phyloP scores from a whole-genome alignment of 2,113 vertebrate species.

The Etheostoma spectabile region DNA sequence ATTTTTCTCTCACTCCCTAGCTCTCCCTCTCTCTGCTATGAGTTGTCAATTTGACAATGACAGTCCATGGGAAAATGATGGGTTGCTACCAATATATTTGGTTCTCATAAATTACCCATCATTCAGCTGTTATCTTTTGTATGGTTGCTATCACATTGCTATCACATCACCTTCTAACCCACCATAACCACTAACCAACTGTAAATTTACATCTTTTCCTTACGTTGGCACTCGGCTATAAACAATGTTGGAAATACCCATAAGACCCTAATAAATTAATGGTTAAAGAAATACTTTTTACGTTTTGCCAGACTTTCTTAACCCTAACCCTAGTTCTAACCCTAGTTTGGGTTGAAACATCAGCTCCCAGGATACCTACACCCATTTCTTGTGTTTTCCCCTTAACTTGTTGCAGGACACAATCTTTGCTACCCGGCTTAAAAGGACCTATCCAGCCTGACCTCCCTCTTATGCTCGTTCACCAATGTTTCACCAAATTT shows the following conservation, averaged over 20 bases:
- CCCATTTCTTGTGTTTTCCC: too few species aligned
- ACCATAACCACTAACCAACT: neutral
- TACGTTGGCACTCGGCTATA: neutral
- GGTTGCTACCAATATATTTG: conserved; percentile 60
- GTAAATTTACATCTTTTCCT: neutral
- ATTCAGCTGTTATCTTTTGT: conserved; percentile 51
- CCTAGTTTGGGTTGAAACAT: too few species aligned
- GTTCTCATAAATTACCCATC: conserved; percentile 66
- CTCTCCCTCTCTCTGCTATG: conserved; percentile 7
- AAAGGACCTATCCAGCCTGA: too few species aligned
- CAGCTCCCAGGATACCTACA: too few species aligned
- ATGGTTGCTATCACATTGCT: conserved; percentile 24
- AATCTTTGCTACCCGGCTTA: too few species aligned
- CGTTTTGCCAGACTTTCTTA: too few species aligned
- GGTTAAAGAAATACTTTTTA: neutral
- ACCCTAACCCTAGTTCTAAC: too few species aligned
- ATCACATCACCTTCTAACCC: neutral
- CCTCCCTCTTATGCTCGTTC: too few species aligned
- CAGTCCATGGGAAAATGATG: conserved; percentile 58
- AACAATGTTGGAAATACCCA: neutral
- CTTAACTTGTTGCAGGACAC: too few species aligned
- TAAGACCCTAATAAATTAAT: neutral
- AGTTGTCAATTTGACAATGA: conserved; percentile 39
- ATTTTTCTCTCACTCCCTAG: too few species aligned
- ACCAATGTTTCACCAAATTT: too few species aligned